These are phyloP conservation scores for Thryonomys swinderianus DNA, from an alignment of 2,113 vertebrate genomes.

Conservation along the genomic window DNA sequence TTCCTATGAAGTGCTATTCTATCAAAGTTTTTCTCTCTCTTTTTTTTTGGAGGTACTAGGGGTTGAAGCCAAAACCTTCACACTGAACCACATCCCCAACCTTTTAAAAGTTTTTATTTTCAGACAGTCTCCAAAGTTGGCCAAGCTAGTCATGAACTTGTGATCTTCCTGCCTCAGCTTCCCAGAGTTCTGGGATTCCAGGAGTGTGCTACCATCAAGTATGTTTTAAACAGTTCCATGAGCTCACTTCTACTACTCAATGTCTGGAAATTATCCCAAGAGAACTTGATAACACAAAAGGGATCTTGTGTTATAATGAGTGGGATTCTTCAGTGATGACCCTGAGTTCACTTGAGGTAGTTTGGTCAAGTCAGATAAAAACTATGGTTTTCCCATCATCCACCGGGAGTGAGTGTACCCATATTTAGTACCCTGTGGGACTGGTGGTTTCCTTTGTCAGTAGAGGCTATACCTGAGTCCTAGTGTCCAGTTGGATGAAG, in stretches of 20 bases:
- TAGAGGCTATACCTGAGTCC: background rate
- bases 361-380: background rate
- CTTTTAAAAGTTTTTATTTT: background rate
- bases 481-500: background rate
- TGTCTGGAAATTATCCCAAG: constrained; percentile 11
- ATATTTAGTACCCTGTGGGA: background rate
- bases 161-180: background rate
- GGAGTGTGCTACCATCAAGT: background rate
- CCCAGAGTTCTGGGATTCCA: background rate
- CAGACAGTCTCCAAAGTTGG: background rate
- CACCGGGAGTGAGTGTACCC: accelerated
- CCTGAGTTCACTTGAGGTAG: background rate
- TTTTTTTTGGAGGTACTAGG: background rate
- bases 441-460: background rate
- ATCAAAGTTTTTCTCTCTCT: background rate
- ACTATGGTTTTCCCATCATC: background rate
- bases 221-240: background rate
- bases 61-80: background rate
- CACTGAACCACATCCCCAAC: background rate
- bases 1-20: constrained; percentile 28
- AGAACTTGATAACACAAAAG: constrained; percentile 1
- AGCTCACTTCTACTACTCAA: constrained; percentile 5
- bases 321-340: background rate
- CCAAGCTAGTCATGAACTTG: background rate
- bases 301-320: background rate